Evolutionary conservation across 92 coral and sea anemone genomes (phyloP), one percentile per base, ranked within the genome.

Genomic region (Siderastrea siderea): DNA sequence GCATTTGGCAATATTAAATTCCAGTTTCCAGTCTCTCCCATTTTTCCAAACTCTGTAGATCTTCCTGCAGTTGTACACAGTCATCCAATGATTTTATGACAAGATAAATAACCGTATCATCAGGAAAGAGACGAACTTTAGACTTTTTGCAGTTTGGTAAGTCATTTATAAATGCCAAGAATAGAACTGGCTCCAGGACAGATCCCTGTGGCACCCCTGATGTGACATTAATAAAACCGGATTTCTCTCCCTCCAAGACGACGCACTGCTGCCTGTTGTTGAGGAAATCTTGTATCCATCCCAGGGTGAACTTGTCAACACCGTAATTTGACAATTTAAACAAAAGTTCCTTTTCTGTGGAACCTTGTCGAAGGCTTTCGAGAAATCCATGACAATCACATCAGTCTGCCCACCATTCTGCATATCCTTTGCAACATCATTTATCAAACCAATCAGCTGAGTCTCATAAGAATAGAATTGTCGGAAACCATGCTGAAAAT

Each of bases 1-100:
- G 7, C 83, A 73, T 52, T 88, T 72, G 62, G 74, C 74, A n/a
- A 54, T 43, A 60, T 82, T 67, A 43, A 88, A 68, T 70, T 88
- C 68, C 88, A 82, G 72, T 63, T 82, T 82, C 87, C 92, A 88
- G n/a, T 54, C 61, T 50, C 84, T 52, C 87, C 79, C 84, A 88
- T 10, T 17, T 55, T 69, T 75, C 79, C 48, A 75, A 38, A 45
- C 59, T 26, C 15, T 66, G 83, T 12, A 73, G 78, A 15, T 75
- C 92, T 47, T 54, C 50, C 74, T 75, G 88, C 58, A 88, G 64
- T 62, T 82, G 78, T 44, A 49, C 86, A 49, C 84, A 68, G 49
- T 78, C 80, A 48, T 81, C 71, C 68, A 17, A 54, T n/a, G 82
- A 71, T 74, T 82, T 61, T n/a, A 89, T 60, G 48, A 69, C 63